phyloP scores from a whole-genome alignment of 2,888 invertebrate species.

The Habrosyne pyritoides region DNA sequence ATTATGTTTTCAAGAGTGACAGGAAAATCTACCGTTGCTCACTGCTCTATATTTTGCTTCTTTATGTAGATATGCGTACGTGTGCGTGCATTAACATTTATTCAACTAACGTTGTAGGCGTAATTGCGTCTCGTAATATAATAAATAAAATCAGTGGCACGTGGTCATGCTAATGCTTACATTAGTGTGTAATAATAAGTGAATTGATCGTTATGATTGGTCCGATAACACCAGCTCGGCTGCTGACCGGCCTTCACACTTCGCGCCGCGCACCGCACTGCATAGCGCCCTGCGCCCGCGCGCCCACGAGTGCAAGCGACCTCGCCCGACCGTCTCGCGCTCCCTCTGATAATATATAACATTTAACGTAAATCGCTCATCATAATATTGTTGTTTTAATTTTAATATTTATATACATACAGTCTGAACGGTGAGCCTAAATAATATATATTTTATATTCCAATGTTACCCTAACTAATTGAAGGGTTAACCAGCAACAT shows the following conservation, averaged over 20 bases:
- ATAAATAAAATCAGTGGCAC: constrained; percentile 56
- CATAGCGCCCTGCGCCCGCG: constrained; percentile 31
- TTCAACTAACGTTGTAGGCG: constrained; percentile 34
- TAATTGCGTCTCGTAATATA: constrained; percentile 44
- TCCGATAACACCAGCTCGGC: constrained; percentile 74
- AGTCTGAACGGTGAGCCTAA: too few relatives aligned
- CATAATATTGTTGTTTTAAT: too few relatives aligned
- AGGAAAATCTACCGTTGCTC: neutral
- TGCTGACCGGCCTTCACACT: constrained; percentile 82
- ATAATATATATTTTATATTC: too few relatives aligned
- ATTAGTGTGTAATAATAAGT: constrained; percentile 48
- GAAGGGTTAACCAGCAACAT: too few relatives aligned
- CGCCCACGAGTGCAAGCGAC: constrained; percentile 47
- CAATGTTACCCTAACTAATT: too few relatives aligned
- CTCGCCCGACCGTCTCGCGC: constrained; percentile 60
- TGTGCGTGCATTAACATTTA: constrained; percentile 26
- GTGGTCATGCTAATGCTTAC: constrained; percentile 61
- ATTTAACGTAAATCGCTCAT: neutral
- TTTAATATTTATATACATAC: too few relatives aligned
- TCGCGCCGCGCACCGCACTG: constrained; percentile 35
- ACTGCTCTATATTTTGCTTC: constrained; percentile 10
- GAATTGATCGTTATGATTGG: constrained; percentile 68
- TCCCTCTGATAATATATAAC: constrained; percentile 37
- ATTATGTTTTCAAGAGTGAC: neutral
- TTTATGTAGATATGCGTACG: constrained; percentile 21